Evolutionary conservation across 2,797 vertebrate species (phyloP).

Genomic region (Trematomus bernacchii): DNA sequence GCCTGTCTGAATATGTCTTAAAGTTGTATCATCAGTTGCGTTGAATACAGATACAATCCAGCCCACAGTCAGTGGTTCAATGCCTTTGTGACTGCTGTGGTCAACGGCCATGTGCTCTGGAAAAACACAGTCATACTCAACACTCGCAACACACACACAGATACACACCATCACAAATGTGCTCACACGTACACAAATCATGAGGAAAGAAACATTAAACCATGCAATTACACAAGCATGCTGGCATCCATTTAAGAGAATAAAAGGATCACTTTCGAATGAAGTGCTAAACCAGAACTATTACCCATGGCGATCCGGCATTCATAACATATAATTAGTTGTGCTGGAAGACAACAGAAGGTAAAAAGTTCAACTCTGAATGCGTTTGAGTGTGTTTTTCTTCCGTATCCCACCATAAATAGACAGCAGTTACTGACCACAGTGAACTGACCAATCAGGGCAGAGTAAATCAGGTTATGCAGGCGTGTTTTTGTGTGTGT

Average conservation of each 20-base stretch:
- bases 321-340: not conserved
- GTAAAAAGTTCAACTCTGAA: conserved; percentile 29
- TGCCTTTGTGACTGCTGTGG: conserved; percentile 68
- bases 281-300: conserved; percentile 18
- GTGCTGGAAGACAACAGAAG: conserved; percentile 2
- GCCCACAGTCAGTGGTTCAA: conserved; percentile 45
- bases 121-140: conserved; percentile 75
- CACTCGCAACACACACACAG: conserved; percentile 35
- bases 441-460: conserved; percentile 33
- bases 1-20: too few relatives aligned
- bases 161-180: conserved; percentile 8
- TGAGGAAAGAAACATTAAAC: conserved; percentile 42
- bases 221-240: conserved; percentile 46
- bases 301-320: not conserved
- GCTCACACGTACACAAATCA: conserved; percentile 33
- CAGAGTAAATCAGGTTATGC: conserved; percentile 38
- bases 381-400: conserved; percentile 2
- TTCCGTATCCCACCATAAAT: conserved; percentile 45
- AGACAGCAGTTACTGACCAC: conserved; percentile 33
- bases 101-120: conserved; percentile 67
- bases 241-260: conserved; percentile 42
- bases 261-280: conserved; percentile 45
- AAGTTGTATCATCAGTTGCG: conserved; percentile 9
- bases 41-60: conserved; percentile 40
- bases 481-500: conserved; percentile 20